phyloP scores from a whole-genome alignment of 2,888 invertebrate genomes.

The Patella pellucida region DNA sequence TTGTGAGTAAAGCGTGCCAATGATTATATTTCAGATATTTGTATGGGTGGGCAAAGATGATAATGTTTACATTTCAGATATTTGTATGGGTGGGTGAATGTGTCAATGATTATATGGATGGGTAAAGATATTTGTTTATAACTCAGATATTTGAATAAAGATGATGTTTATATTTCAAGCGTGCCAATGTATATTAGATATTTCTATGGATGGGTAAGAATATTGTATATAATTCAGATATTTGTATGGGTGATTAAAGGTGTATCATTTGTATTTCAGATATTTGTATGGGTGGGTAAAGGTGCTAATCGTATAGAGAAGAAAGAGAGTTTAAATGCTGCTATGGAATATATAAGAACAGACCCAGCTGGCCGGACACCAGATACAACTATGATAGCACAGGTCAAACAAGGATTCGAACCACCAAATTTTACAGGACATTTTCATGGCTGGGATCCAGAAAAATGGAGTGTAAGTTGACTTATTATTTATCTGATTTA shows the following conservation, averaged over 20 bases:
- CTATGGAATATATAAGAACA: conserved; percentile 78
- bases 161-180: conserved; percentile 59
- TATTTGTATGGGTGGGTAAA: conserved; percentile 90
- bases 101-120: too few species aligned
- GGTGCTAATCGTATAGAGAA: conserved; percentile 78
- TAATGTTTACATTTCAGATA: conserved; percentile 74
- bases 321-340: conserved; percentile 78
- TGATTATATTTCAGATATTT: conserved; percentile 76
- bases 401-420: conserved; percentile 82
- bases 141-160: conserved; percentile 82
- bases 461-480: conserved; percentile 51
- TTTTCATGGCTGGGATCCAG: conserved; percentile 82
- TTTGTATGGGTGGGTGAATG: conserved; percentile 82
- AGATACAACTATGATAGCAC: conserved; percentile 79
- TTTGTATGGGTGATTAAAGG: conserved; percentile 89
- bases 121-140: too few species aligned
- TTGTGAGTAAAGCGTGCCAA: too few species aligned
- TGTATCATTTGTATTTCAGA: conserved; percentile 72
- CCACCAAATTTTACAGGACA: conserved; percentile 81
- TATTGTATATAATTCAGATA: conserved; percentile 74
- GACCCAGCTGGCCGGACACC: conserved; percentile 80
- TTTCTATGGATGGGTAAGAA: conserved; percentile 90
- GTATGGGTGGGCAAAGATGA: conserved; percentile 87
- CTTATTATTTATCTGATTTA: not conserved
- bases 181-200: conserved; percentile 72